Evolutionary conservation across 2,888 invertebrate species (phyloP), one percentile per base, ranked within the genome.

Genomic region (Limnephilus rhombicus): DNA sequence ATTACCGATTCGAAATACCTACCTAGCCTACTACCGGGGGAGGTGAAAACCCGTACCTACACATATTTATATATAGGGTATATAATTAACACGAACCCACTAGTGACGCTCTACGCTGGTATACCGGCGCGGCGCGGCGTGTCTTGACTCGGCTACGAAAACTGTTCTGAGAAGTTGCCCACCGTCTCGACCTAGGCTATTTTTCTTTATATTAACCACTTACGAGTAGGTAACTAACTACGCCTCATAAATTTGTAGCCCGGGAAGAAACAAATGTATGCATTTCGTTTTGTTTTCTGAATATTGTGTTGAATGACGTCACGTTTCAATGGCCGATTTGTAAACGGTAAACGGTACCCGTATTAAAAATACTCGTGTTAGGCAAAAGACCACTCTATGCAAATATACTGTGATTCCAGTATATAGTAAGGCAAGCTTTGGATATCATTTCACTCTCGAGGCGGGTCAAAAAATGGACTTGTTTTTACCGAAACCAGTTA

Each of bases 161-260:
- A 85, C 37, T 41, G 85, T 85, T 85, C 34, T 80, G 88, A 34
- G 45, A 88, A 88, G 34, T 88, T 88, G 80, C 11, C 86, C 24
- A 86, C 53, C 88, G 88, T 80, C 88, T 80, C 68, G 88, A 88
- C 88, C 88, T 88, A 88, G 88, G 88, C 34, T 88, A 68, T 88
- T 88, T 88, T 88, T 34, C 88, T 80, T 88, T 80, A 37, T 34
- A 88, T 88, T 88, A 88, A 88, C 68, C 4, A 49, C 49, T 49
- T 68, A n/a, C n/a, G n/a, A n/a, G n/a, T n/a, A 37, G 24, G 34
- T 13, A 68, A 68, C 68, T 68, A 68, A 68, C 53, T 68, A 2
- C 5, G 24, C n/a, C 24, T 24, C 68, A 68, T 68, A 18, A 68
- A 68, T 68, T n/a, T 5, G 24, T 24, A 24, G 68, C 68, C 68